phyloP scores from a whole-genome alignment of 2,797 vertebrate genomes.

The Acestrorhynchus altus region DNA sequence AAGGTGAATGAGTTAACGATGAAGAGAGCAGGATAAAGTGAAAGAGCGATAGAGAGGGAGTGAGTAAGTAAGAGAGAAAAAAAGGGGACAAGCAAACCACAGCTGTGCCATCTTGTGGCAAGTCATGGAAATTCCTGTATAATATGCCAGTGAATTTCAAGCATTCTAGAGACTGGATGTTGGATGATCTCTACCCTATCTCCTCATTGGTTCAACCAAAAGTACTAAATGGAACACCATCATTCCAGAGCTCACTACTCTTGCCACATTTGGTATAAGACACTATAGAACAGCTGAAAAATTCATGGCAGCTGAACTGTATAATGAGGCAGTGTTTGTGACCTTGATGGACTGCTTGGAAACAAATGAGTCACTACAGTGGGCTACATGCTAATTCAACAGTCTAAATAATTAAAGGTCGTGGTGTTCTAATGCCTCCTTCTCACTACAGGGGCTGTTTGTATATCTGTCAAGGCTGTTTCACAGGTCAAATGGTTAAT shows the following conservation, averaged over 20 bases:
- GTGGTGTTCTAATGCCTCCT: background rate
- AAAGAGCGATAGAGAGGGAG: no score
- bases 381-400: background rate
- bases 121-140: background rate
- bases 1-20: no score
- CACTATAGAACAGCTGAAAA: background rate
- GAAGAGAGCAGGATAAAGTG: no score
- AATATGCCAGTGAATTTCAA: no score
- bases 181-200: no score
- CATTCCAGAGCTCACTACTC: no score
- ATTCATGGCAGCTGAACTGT: background rate
- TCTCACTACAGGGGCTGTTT: background rate
- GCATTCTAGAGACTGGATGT: no score
- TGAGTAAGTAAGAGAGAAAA: background rate
- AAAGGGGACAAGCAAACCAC: background rate
- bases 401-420: constrained; percentile 10
- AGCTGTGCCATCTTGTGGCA: background rate
- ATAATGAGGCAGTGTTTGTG: background rate
- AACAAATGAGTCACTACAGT: background rate
- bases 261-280: no score
- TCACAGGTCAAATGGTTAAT: background rate
- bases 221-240: no score
- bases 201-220: no score
- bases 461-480: background rate
- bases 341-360: background rate